These are phyloP conservation scores for Laterallus jamaicensis DNA, from an alignment of 2,113 vertebrate species.

Conservation along the genomic window DNA sequence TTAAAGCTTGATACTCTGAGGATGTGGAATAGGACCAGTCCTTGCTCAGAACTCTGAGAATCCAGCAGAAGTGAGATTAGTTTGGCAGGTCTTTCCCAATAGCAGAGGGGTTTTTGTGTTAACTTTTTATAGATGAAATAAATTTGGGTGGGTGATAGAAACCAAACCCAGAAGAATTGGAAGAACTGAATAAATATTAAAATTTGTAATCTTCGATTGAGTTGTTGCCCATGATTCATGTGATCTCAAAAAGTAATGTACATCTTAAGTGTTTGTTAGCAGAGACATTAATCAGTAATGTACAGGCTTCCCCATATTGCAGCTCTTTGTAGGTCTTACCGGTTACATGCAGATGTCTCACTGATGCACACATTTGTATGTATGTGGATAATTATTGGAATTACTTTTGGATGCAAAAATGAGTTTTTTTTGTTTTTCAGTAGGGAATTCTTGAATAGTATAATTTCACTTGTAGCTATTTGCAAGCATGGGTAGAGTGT, in stretches of 20 bases:
- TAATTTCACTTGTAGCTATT: background rate
- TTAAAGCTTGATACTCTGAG: background rate
- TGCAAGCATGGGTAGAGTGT: background rate
- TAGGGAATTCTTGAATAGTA: background rate
- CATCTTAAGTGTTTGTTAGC: too few species aligned
- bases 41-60: background rate
- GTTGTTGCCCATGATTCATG: background rate
- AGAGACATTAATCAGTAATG: too few species aligned
- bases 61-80: background rate
- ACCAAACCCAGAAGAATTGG: background rate
- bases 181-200: background rate
- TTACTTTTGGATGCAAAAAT: background rate
- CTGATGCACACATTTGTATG: background rate
- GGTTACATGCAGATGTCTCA: background rate
- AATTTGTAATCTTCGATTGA: background rate
- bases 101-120: background rate
- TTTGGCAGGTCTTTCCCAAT: background rate
- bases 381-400: background rate
- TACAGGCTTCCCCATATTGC: background rate
- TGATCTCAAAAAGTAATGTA: background rate
- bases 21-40: background rate
- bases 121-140: background rate
- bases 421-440: background rate
- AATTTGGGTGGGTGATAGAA: background rate
- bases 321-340: background rate